A percentile compares a stretch with the other conserved stretches of the same genome.
These are phyloP conservation scores for Drosophila micromelanica DNA, from an alignment of 1,140 invertebrate species.

Conservation along the genomic window DNA sequence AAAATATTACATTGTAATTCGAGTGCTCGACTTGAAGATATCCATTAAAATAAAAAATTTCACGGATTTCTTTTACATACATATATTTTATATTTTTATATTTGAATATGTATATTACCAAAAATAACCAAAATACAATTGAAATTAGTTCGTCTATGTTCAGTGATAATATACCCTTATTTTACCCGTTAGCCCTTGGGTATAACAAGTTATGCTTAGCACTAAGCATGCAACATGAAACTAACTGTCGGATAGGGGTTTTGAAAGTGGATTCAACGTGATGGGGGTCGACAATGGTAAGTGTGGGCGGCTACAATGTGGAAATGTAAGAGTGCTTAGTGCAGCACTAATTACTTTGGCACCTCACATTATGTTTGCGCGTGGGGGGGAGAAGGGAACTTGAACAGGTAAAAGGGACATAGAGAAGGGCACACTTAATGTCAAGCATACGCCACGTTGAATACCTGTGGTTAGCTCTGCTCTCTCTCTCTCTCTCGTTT, in stretches of 20 bases:
- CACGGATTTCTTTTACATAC: not conserved
- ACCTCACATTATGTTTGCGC: slow-evolving; percentile 56
- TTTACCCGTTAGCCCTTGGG: not conserved
- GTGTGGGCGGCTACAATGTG: slow-evolving; percentile 15
- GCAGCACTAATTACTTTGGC: slow-evolving; percentile 80
- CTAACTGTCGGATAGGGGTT: slow-evolving; percentile 29
- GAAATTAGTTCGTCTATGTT: no score
- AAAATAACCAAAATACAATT: no score
- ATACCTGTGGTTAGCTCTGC: slow-evolving; percentile 58
- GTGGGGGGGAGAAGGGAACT: not conserved
- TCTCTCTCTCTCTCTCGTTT: not conserved
- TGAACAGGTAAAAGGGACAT: slow-evolving; percentile 9
- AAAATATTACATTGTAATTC: not conserved
- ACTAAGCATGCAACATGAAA: slow-evolving; percentile 29
- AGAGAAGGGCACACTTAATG: slow-evolving; percentile 56
- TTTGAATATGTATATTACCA: not conserved
- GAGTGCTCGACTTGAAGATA: not conserved
- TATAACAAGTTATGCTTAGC: slow-evolving; percentile 62
- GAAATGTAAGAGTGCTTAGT: slow-evolving; percentile 48
- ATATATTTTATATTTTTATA: not conserved
- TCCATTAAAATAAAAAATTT: not conserved
- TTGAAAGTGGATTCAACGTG: not conserved
- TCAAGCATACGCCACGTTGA: slow-evolving; percentile 67
- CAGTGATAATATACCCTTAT: not conserved
- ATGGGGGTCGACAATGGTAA: slow-evolving; percentile 28